Base-by-base conservation (phyloP, 2,888 invertebrate species). In the Tipula unca region DNA sequence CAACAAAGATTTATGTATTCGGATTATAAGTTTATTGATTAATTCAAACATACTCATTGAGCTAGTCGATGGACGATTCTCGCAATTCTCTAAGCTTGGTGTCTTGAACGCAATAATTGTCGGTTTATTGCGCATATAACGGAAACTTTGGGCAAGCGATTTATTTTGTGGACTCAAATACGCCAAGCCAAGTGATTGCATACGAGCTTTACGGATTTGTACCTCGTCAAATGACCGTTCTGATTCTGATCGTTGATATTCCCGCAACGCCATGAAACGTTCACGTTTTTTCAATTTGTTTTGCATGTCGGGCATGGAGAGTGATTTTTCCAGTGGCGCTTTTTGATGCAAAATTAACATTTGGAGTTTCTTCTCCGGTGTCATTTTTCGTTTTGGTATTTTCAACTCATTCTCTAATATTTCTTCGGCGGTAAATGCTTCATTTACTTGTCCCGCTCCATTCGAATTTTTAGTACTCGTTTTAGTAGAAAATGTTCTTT, bases 121-220 rank as follows among this genome's bases (percentile, higher is more conserved):
- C 0, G 97, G 97, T 88, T 97, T 97, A 87, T 94, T 95, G 83
- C 97, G 91, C 96, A 97, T 96, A 89, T 97, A 97, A n/a, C 96
- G 93, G 91, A 97, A 97, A 89, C 96, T 96, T 89, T 96, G 96
- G 0, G 96, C 96, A 86, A 96, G 91, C 0, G 95, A 95, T 88
- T 94, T 94, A 89, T 96, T 95, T 89, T 95, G 96, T 0, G 96
- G 96, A 88, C 94, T 94, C 84, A 94, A 90, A 89, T 95, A 95
- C 0, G 94, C 94, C 87, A 94, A 89, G 0, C 94, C 94, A n/a
- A 94, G 90, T 6, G 94, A 93, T 88, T 94, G 93, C 69, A 94
- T 89, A 29, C 94, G 92, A 0, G 94, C 94, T 35, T 93, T 91
- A 5, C 93, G 92, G 87, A 95, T 93, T 86, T 94, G 93, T 85